Evolutionary conservation across 2,113 vertebrate species (phyloP).

Genomic region (Laticauda colubrina): DNA sequence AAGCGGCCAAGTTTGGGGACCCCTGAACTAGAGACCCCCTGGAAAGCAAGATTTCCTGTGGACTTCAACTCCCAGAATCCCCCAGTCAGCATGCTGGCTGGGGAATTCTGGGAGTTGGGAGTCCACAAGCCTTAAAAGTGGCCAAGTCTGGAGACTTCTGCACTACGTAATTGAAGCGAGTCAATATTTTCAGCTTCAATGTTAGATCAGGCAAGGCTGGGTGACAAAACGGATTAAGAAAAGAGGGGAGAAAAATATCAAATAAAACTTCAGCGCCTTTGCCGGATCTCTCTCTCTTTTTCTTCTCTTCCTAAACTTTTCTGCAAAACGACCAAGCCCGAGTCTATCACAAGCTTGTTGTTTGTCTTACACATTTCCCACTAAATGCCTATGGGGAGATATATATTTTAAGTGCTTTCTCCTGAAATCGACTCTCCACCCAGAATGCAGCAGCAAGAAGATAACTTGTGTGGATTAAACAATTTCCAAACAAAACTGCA

Average conservation of each 20-base stretch:
- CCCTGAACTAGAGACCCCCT: too few species aligned
- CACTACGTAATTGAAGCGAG: neutral
- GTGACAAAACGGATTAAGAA: neutral
- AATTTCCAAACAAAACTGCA: neutral
- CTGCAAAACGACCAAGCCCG: neutral
- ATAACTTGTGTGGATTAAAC: too few species aligned
- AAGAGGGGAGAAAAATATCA: too few species aligned
- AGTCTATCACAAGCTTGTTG: conserved; percentile 10
- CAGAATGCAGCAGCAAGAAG: neutral
- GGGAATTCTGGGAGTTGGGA: too few species aligned
- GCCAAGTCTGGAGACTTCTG: too few species aligned
- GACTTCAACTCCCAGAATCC: too few species aligned
- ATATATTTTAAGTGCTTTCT: conserved; percentile 18
- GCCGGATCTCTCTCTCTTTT: neutral
- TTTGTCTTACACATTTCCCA: conserved; percentile 26
- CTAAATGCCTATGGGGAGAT: neutral
- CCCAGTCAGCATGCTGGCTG: too few species aligned
- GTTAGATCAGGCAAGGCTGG: neutral
- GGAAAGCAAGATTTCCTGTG: too few species aligned
- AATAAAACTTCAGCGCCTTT: neutral
- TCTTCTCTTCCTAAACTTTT: neutral
- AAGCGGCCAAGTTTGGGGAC: too few species aligned
- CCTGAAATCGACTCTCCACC: conserved; percentile 31
- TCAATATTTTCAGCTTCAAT: neutral
- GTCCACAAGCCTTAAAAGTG: too few species aligned